Evolutionary conservation across 2,113 vertebrate species (phyloP), one percentile per base, ranked within the genome.

Genomic region (Lycaon pictus): DNA sequence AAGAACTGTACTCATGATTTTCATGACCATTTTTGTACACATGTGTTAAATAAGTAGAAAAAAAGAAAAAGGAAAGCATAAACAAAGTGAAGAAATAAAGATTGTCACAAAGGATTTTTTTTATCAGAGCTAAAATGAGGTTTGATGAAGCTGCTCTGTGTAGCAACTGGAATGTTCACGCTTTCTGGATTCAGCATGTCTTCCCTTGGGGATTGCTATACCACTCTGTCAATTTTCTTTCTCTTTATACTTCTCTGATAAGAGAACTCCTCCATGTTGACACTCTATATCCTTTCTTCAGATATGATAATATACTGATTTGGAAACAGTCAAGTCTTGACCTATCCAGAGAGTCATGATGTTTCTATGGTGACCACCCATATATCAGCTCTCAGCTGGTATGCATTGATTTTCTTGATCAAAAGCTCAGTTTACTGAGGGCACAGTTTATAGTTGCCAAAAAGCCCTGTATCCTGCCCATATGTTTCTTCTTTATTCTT

Each of bases 391-490:
- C 16, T 80, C 23, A 43, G 58, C 35, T 62, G 58, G 84, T 77
- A 27, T 3, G 4, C 84, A 95, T 48, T 96, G 92, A 92, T 97
- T 96, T 96, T 96, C 80, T 81, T 95, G 79, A 86, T 92, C 92
- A 92, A 91, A 94, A 92, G 23, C 93, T 96, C 74, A 92, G 37
- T 88, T 93, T 29, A 76, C 43, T 63, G 29, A 97, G 62, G 74
- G 5, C 43, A 94, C 12, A 88, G 29, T 0, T 90, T 85, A 90
- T 1, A 7, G 19, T 81, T 81, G 7, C 32, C 74, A 94, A 81
- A 95, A 96, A 94, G 27, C 55, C 22, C 16, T 56, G 67, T 7
- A 51, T 92, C 48, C 27, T 29, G 23, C 55, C 60, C 20, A 20
- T 74, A 13, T 22, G 29, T 88, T 90, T 86, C 62, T 92, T 87